phyloP scores from a whole-genome alignment of 2,797 vertebrate species.

The Agapornis canus region DNA sequence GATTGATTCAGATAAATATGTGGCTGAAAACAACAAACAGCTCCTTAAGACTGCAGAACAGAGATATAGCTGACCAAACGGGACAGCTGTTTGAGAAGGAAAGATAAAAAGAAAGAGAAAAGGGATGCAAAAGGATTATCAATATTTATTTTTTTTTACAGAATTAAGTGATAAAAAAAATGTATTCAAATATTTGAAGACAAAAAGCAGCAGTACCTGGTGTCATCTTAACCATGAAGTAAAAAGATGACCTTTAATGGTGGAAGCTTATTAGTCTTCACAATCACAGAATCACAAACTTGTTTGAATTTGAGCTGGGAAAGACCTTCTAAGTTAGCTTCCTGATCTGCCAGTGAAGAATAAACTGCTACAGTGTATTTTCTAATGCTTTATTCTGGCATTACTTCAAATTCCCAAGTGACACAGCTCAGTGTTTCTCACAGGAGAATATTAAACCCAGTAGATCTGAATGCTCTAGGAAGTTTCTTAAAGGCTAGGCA shows the following conservation, averaged over 20 bases:
- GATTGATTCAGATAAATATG: constrained; percentile 17
- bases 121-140: not conserved
- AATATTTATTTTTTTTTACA: not conserved
- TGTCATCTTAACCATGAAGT: not conserved
- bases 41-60: not conserved
- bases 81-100: not conserved
- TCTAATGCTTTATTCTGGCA: not conserved
- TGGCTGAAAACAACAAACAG: not conserved
- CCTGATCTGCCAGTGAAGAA: not conserved
- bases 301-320: not conserved
- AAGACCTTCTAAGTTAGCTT: not conserved
- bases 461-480: not conserved
- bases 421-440: not conserved
- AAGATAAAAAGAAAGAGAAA: too few relatives aligned
- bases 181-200: not conserved
- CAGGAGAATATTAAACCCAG: not conserved
- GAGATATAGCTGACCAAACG: not conserved
- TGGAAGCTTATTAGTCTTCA: not conserved
- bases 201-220: not conserved
- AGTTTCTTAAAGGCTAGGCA: not conserved
- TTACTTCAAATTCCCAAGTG: constrained; percentile 1
- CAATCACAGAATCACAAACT: not conserved
- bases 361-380: not conserved
- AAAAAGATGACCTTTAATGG: not conserved
- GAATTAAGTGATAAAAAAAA: not conserved